These are phyloP conservation scores for Pachyuromys duprasi DNA, from an alignment of 2,797 vertebrate species.

Conservation along the genomic window DNA sequence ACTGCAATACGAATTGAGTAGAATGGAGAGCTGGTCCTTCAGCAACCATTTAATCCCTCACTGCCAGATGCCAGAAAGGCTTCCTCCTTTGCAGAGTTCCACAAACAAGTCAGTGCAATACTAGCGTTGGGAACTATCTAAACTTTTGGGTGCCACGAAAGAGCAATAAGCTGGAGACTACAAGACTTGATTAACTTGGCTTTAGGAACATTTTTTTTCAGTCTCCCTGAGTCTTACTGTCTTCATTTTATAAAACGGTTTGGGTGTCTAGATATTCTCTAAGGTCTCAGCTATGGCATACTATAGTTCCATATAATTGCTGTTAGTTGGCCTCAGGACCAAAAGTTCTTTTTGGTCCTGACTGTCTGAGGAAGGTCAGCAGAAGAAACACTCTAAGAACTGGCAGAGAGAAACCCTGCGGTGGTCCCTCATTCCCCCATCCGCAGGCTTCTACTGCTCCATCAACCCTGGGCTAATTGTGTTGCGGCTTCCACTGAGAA, in stretches of 20 bases:
- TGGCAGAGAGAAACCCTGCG: not conserved
- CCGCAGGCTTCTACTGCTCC: not conserved
- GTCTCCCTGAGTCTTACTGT: not conserved
- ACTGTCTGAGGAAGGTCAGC: not conserved
- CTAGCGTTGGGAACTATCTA: not conserved
- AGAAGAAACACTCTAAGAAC: not conserved
- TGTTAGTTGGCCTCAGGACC: not conserved
- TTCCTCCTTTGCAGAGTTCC: not conserved
- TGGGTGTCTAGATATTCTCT: not conserved
- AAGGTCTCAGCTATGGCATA: not conserved
- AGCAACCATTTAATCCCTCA: not conserved
- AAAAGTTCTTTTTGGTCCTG: not conserved
- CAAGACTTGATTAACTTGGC: not conserved
- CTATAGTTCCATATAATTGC: not conserved
- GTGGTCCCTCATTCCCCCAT: not conserved
- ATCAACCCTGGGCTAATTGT: conserved; percentile 27
- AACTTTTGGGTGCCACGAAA: not conserved
- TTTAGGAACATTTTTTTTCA: not conserved
- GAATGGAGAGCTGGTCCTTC: not conserved
- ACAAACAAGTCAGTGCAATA: not conserved
- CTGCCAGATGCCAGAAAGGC: not conserved
- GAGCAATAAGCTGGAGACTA: not conserved
- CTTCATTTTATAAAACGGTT: not conserved
- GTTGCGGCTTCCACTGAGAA: conserved; percentile 57
- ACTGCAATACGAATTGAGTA: not conserved